A percentile compares a stretch with the other conserved stretches of the same genome.
Conservation (phyloP, 2,113 vertebrate genomes). For the Rhodinocichla rosea region DNA sequence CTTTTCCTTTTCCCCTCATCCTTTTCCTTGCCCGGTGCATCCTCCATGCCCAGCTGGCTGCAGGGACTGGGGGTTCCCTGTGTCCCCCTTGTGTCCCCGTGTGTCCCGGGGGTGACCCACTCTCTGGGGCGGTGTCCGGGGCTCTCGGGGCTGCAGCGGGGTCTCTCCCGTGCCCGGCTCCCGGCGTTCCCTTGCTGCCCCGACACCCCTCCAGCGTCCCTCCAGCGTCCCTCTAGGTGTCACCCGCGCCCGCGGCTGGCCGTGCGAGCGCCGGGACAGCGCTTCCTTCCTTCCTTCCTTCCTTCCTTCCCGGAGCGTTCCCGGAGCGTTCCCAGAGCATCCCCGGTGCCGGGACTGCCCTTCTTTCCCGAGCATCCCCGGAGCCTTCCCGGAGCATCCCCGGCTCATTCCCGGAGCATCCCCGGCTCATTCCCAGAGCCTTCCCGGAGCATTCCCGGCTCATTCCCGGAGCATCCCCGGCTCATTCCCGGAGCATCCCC, state of each 20-base stretch:
- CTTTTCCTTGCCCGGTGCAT: not conserved
- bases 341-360: not conserved
- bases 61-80: not conserved
- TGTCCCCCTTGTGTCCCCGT: too few species aligned
- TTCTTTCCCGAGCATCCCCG: too few species aligned
- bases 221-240: not conserved
- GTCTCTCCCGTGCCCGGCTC: not conserved
- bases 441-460: too few species aligned
- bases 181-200: not conserved
- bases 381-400: too few species aligned
- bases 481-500: too few species aligned
- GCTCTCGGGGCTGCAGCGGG: not conserved
- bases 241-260: not conserved
- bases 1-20: too few species aligned
- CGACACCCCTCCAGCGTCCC: not conserved
- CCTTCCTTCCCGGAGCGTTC: too few species aligned
- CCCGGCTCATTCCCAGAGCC: too few species aligned
- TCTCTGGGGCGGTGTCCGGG: rapidly evolving
- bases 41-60: not conserved
- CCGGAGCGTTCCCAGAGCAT: not conserved
- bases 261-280: not conserved
- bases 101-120: too few species aligned
- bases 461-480: too few species aligned
- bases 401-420: too few species aligned
- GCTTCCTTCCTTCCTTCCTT: too few species aligned